Conservation (phyloP, 2,797 vertebrate species). For the Lagorchestes hirsutus region DNA sequence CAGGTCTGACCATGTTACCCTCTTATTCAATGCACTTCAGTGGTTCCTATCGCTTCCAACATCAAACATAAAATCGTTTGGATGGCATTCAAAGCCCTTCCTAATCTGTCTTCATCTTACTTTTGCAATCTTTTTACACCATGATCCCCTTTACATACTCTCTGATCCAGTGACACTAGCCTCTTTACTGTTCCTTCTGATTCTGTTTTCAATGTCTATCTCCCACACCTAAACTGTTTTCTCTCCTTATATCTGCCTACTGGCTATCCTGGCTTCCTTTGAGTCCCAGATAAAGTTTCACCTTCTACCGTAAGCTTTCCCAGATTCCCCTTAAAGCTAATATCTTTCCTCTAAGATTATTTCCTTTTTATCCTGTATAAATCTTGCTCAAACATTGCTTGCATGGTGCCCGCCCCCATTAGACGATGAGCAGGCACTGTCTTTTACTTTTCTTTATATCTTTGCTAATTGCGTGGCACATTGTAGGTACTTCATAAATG, state of each 20-base stretch:
- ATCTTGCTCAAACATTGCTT: neutral
- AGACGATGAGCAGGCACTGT: neutral
- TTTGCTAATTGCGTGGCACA: neutral
- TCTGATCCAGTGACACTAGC: neutral
- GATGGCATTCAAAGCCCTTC: neutral
- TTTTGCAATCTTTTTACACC: neutral
- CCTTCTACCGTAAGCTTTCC: neutral
- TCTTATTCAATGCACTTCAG: neutral
- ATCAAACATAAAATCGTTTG: neutral
- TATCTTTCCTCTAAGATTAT: neutral
- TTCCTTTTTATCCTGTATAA: neutral
- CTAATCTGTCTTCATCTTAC: neutral
- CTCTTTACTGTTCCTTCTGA: neutral
- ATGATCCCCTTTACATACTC: neutral
- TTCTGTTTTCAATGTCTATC: neutral
- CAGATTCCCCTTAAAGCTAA: neutral
- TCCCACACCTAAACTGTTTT: neutral
- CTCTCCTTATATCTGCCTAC: neutral
- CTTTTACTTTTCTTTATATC: neutral
- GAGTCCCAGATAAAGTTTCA: neutral
- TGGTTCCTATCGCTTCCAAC: neutral
- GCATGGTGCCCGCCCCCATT: neutral
- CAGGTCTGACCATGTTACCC: neutral
- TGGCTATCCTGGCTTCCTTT: neutral
- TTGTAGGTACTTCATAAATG: neutral